Percentiles rank a stretch among this genome's conserved stretches.
Conservation (phyloP, 2,888 invertebrate species). For the Gibbula magus region DNA sequence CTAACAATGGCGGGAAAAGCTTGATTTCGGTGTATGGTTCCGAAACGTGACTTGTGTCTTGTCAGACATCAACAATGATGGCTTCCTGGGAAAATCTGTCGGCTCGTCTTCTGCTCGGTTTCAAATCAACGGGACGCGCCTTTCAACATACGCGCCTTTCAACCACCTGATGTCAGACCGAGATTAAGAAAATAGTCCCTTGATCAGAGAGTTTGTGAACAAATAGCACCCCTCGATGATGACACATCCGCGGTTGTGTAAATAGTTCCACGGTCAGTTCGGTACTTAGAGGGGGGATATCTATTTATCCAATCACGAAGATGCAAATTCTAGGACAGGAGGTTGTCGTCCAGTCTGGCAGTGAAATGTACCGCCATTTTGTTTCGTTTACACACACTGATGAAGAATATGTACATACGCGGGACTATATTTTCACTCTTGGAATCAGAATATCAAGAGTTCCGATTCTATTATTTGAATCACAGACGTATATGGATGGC, state of each 20-base stretch:
- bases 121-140: not conserved
- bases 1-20: not conserved
- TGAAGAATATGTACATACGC: not conserved
- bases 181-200: conserved; percentile 8
- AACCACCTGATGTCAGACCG: not conserved
- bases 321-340: not conserved
- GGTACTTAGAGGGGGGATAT: not conserved
- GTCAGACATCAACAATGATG: not conserved
- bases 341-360: not conserved
- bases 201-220: not conserved
- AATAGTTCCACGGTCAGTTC: not conserved
- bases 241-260: conserved; percentile 1
- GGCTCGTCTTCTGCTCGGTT: not conserved
- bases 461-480: not conserved
- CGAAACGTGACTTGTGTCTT: not conserved
- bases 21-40: not conserved
- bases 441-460: too few relatives aligned
- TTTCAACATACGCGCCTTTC: conserved; percentile 3
- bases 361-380: not conserved
- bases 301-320: not conserved
- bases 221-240: not conserved
- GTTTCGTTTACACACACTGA: not conserved
- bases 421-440: not conserved
- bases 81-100: not conserved
- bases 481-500: not conserved